Evolutionary conservation across 2,888 invertebrate genomes (phyloP).

Genomic region (Drosophila prostipennis): DNA sequence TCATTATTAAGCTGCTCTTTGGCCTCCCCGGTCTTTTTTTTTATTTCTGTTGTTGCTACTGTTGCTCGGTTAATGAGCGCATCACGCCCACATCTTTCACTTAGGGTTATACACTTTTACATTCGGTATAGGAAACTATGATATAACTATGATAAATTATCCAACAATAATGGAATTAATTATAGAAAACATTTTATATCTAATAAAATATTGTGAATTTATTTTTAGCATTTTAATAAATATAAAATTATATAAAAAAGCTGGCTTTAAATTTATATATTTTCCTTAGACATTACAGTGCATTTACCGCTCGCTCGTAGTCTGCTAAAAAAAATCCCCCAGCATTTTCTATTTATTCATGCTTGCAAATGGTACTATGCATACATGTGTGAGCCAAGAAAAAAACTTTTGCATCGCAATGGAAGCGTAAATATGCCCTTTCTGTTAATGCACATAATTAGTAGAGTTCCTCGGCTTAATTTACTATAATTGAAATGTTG

Average conservation of each 20-base stretch:
- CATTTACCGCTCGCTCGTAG: neutral
- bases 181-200: neutral
- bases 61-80: constrained; percentile 34
- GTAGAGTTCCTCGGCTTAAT: constrained; percentile 42
- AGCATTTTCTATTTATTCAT: constrained; percentile 32
- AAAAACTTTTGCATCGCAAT: constrained; percentile 13
- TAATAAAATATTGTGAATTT: too few relatives aligned
- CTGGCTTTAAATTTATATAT: neutral
- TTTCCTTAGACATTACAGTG: neutral
- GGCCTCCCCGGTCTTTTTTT: constrained; percentile 1
- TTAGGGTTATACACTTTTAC: constrained; percentile 16
- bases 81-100: constrained; percentile 44
- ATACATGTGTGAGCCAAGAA: constrained; percentile 6
- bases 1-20: constrained; percentile 33
- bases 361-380: constrained; percentile 28
- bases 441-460: constrained; percentile 50
- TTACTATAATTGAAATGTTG: constrained; percentile 27
- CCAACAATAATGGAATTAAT: neutral
- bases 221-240: neutral
- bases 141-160: too few relatives aligned
- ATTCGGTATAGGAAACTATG: neutral
- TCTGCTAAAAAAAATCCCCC: neutral
- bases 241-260: neutral
- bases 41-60: constrained; percentile 32
- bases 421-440: constrained; percentile 20